Evolutionary conservation across 2,113 vertebrate genomes (phyloP), one percentile per base, ranked within the genome.

Genomic region (Lagenorhynchus albirostris): DNA sequence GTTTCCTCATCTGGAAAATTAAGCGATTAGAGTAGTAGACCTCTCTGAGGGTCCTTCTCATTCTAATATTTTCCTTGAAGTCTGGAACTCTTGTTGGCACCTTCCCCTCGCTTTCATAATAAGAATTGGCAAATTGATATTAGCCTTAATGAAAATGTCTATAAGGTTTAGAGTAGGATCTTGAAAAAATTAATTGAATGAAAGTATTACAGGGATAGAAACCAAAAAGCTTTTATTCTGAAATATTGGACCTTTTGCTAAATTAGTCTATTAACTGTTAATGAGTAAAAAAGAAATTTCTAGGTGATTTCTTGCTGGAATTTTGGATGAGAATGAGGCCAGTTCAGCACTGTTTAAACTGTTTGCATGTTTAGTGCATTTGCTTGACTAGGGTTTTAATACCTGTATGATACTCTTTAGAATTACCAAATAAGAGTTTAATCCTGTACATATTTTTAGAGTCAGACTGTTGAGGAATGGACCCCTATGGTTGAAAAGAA

Each of bases 101-200:
- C 50, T 92, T 44, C 10, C 12, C 23, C 31, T 84, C 11, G 2
- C n/a, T 62, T 94, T 60, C 58, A n/a, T 89, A 68, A 23, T 87
- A 47, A 29, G 17, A 95, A 67, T 50, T 94, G 36, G 33, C 33
- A 80, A 89, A 55, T 90, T 84, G 31, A 15, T 94, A 71, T 73
- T 92, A 95, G 13, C 33, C 26, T 80, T 70, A 76, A 33, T 95
- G 63, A 93, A 95, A 87, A 93, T 92, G 23, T 86, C 63, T 73
- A 0, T 77, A 36, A 89, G 41, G 29, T 60, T 89, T 95, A 71
- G 31, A 38, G 21, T 85, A 86, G 31, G 15, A 79, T 92, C 44
- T 83, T 91, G 13, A 74, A 93, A 93, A 50, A 93, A 6, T 62
- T 92, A 67, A 79, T 47, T 80, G 50, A 89, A 73, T 11, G 91